A percentile compares a stretch with the other conserved stretches of the same genome.
Evolutionary conservation across 2,113 vertebrate genomes (phyloP).

Genomic region (Capra hircus): DNA sequence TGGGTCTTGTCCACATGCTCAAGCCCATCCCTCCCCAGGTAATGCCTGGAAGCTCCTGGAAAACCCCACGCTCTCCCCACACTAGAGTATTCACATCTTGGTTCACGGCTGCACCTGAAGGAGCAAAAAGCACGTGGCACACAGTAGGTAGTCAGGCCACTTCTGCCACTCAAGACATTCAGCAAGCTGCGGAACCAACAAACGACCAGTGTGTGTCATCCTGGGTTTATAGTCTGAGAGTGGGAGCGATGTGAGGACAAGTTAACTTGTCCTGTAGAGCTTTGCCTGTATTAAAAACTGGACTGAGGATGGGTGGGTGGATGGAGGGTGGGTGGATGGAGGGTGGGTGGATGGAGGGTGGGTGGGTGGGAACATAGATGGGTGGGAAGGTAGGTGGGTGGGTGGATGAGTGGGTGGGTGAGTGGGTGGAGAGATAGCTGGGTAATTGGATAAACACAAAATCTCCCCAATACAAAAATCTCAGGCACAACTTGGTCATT

Average conservation of each 20-base stretch:
- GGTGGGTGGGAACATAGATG: fast-evolving
- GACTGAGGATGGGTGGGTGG: not conserved
- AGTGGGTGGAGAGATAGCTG: not conserved
- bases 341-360: too few species aligned
- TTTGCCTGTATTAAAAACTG: not conserved
- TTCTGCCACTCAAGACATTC: not conserved
- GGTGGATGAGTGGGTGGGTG: fast-evolving
- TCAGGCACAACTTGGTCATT: not conserved
- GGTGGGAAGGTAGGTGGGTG: not conserved
- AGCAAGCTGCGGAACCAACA: not conserved
- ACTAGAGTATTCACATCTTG: not conserved
- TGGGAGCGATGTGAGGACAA: not conserved
- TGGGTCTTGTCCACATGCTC: not conserved
- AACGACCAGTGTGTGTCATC: not conserved
- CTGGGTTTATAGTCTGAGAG: not conserved
- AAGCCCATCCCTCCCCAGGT: not conserved
- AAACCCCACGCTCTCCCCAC: not conserved
- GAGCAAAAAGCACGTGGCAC: not conserved
- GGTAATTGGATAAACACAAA: not conserved
- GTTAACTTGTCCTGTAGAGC: not conserved
- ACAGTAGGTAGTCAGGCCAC: not conserved
- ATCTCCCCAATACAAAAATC: not conserved
- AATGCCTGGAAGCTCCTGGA: not conserved
- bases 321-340: too few species aligned
- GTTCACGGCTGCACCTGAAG: not conserved